Base-by-base conservation (phyloP, 2,888 invertebrate genomes). In the Parascotia fuliginaria region DNA sequence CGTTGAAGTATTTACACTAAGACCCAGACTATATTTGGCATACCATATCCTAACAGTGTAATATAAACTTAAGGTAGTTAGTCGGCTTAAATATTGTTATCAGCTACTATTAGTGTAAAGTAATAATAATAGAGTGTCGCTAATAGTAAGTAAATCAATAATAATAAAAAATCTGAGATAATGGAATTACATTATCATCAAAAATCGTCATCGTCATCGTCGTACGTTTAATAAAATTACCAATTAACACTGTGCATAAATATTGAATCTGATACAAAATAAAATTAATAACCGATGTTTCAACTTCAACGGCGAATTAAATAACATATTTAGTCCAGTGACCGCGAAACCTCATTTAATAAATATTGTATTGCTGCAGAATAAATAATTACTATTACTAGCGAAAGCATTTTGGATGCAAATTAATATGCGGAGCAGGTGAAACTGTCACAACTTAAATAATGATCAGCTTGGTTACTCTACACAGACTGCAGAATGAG, bases 391-490 rank as follows among this genome's bases (percentile, higher is more conserved):
- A 51, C 29, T 34, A 48, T 38, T 52, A 55, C 24, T 41, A 45
- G 28, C 41, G 12, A 31, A 37, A 37, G 36, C 40, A 54, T 47
- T 53, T 55, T 55, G 39, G 38, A 40, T 62, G 50, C 34, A 60
- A 62, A 65, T 65, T 59, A 48, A 55, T 54, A 59, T 68, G 51
- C 55, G 50, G 39, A 49, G 56, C 55, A 54, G 38, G 41, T 61
- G 42, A 36, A 48, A 50, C 43, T 33, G 28, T 33, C n/a, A 36
- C 9, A n/a, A 9, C n/a, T 31, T 37, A 24, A 24, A 24, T 7
- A 24, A 1, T 6, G 7, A 24, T n/a, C 24, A 7, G 24, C 24
- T 24, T 1, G 24, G 1, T 24, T 1, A 24, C 3, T 24, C 7
- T 1, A 24, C 4, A 24, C 7, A 7, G 3, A 6, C 24, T 6